Evolutionary conservation across 2,888 invertebrate species (phyloP), one percentile per base, ranked within the genome.

Genomic region (Orthosia incerta): DNA sequence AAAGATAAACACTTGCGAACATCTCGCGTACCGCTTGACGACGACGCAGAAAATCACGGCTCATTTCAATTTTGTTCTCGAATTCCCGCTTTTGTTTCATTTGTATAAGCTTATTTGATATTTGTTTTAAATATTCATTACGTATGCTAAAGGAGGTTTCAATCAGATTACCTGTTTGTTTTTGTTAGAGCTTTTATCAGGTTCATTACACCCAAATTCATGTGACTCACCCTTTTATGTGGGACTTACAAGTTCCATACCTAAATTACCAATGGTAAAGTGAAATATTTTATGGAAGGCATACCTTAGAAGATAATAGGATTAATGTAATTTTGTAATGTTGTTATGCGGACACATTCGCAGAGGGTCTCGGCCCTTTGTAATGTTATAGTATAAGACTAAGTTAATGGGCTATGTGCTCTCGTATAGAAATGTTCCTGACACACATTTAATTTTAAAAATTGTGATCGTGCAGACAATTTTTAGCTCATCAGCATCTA

Each of bases 1-100:
- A 23, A 57, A 53, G 60, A 13, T 18, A 71, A 84, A 77, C 59
- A 77, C 73, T 73, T 70, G 63, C 60, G 64, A 83, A 76, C 55
- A 71, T 23, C 56, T 80, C 76, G 12, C 12, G 23, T 69, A 64
- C 57, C 71, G 60, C 2, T n/a, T n/a, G n/a, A 71, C 45, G 57
- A 18, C 60, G 60, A 45, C 2, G 39, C 53, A 31, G 60, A 71
- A 80, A 71, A 82, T 57, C 4, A 65, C 57, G 53, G 16, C 63
- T 57, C 23, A 26, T 71, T 48, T 50, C 67, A 60, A 55, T 57
- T 55, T 68, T 12, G 53, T 20, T 55, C 23, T 64, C 55, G 45
- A 61, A 53, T 80, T 45, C 56, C 45, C 18, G 18, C 20, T 74
- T 31, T 61, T 74, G 26, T 79, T 66, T 69, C 59, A 50, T 63